These are phyloP conservation scores for Papilio demoleus DNA, from an alignment of 2,888 invertebrate species.

Conservation along the genomic window DNA sequence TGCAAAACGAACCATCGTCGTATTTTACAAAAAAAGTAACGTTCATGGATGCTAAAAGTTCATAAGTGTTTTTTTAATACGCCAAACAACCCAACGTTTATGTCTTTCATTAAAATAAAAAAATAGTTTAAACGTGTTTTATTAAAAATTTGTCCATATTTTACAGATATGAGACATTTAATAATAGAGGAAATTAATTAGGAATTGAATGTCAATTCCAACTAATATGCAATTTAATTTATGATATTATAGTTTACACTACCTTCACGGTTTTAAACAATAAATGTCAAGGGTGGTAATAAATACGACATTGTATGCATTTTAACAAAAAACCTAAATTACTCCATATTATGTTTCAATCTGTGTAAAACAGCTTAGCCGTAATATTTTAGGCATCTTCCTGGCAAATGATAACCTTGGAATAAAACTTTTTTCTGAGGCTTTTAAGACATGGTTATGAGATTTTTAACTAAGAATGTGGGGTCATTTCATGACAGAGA, in stretches of 20 bases:
- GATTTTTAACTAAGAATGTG: no score
- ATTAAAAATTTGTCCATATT: not conserved
- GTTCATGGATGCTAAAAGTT: conserved; percentile 19
- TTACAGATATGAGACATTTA: conserved; percentile 19
- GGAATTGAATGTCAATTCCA: conserved; percentile 30
- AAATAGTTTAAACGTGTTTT: conserved; percentile 14
- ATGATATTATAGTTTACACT: conserved; percentile 22
- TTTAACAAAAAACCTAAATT: no score
- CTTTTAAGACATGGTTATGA: no score
- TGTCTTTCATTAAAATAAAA: conserved; percentile 27
- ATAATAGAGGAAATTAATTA: conserved; percentile 28
- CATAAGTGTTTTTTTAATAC: conserved; percentile 6
- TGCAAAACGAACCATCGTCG: conserved; percentile 56
- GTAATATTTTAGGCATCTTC: no score
- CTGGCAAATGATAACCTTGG: no score
- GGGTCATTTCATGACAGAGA: no score
- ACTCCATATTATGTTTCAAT: no score
- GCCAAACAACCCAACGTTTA: conserved; percentile 28
- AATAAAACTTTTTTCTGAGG: no score
- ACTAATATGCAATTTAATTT: conserved; percentile 1
- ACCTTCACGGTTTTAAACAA: conserved; percentile 20
- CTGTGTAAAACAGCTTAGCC: no score
- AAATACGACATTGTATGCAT: no score
- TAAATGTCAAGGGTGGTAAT: not conserved
- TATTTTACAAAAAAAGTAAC: conserved; percentile 48